Evolutionary conservation across 2,113 vertebrate species (phyloP).

Genomic region (Phycodurus eques): DNA sequence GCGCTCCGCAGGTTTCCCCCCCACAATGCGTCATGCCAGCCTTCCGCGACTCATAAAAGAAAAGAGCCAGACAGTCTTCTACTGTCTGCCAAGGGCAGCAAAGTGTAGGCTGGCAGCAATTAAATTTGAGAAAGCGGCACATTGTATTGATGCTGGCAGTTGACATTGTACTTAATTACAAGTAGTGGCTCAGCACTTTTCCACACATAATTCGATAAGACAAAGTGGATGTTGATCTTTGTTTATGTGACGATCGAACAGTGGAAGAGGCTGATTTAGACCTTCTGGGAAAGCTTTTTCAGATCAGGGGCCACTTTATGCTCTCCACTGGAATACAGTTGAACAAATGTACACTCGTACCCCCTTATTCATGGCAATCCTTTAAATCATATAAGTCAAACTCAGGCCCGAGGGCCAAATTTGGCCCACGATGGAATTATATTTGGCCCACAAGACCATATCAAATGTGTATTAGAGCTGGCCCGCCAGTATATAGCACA

Average conservation of each 20-base stretch:
- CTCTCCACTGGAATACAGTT: not conserved
- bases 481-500: too few species aligned
- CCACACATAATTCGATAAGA: conserved; percentile 17
- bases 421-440: too few species aligned
- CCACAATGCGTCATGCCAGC: not conserved
- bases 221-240: conserved; percentile 7
- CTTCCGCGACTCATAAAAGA: conserved; percentile 1
- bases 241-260: conserved; percentile 14
- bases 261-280: not conserved
- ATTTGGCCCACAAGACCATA: too few species aligned
- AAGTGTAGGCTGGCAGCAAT: conserved; percentile 30
- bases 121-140: conserved; percentile 13
- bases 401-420: too few species aligned
- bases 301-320: not conserved
- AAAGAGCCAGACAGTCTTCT: conserved; percentile 24
- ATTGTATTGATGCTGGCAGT: conserved; percentile 24
- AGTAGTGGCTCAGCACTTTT: not conserved
- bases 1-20: not conserved
- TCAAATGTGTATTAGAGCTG: too few species aligned
- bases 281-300: not conserved
- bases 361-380: not conserved
- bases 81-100: conserved; percentile 27
- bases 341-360: not conserved
- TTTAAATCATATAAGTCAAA: too few species aligned
- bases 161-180: not conserved